phyloP scores from a whole-genome alignment of 2,113 vertebrate genomes.

The Felis chaus region DNA sequence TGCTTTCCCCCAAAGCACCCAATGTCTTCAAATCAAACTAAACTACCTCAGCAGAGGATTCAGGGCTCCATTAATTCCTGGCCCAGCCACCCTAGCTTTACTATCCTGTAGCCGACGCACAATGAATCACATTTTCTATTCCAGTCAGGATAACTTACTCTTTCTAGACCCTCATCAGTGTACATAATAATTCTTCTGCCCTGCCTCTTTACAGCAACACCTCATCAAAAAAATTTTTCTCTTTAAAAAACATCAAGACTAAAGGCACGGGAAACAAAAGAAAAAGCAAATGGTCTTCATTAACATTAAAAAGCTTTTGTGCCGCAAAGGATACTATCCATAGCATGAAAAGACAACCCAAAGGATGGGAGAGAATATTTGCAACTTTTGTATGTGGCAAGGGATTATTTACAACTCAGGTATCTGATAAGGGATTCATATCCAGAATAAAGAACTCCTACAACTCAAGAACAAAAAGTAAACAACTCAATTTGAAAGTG shows the following conservation, averaged over 20 bases:
- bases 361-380: neutral
- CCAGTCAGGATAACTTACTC: neutral
- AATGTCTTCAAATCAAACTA: neutral
- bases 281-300: neutral
- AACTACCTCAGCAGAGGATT: neutral
- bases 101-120: neutral
- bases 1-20: neutral
- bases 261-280: neutral
- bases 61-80: neutral
- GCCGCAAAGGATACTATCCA: neutral
- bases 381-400: neutral
- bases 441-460: neutral
- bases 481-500: neutral
- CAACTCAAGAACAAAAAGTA: neutral
- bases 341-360: neutral
- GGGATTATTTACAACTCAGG: neutral
- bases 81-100: neutral
- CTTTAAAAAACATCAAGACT: neutral
- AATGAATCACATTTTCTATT: neutral
- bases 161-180: neutral
- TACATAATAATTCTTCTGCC: neutral
- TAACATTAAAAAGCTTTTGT: neutral
- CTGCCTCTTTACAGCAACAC: neutral
- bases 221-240: neutral
- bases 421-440: neutral